A percentile compares a stretch with the other conserved stretches of the same genome.
Evolutionary conservation across 2,113 vertebrate genomes (phyloP).

Genomic region (Pipra filicauda): DNA sequence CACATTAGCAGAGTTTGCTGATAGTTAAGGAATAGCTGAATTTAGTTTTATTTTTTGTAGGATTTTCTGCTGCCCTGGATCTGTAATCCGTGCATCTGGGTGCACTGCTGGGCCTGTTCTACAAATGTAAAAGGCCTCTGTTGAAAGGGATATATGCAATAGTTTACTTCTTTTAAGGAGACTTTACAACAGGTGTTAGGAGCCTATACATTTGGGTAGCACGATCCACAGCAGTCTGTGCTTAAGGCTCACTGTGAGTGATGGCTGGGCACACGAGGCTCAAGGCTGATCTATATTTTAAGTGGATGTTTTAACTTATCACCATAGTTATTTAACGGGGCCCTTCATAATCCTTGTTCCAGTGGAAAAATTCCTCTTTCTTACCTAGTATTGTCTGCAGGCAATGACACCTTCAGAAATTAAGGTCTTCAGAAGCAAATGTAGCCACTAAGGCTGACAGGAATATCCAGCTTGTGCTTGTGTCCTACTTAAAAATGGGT

Average conservation of each 20-base stretch:
- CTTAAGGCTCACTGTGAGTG: background rate
- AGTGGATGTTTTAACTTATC: slow-evolving; percentile 45
- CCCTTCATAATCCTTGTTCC: slow-evolving; percentile 30
- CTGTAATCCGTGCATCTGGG: background rate
- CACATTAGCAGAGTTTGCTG: rapidly evolving
- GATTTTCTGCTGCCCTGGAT: background rate
- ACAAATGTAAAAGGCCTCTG: background rate
- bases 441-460: background rate
- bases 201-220: background rate
- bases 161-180: background rate
- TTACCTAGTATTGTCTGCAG: slow-evolving; percentile 34
- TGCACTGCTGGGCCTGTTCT: background rate
- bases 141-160: background rate
- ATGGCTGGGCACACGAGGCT: slow-evolving; percentile 5
- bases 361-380: slow-evolving; percentile 15
- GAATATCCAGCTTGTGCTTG: background rate
- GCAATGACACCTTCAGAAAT: slow-evolving; percentile 23
- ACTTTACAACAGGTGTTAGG: background rate
- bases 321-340: slow-evolving; percentile 14
- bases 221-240: slow-evolving; percentile 4
- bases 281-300: slow-evolving; percentile 56
- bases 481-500: background rate
- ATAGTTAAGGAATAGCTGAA: background rate
- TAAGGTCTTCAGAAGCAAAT: slow-evolving; percentile 1
- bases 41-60: background rate